Percentiles rank a stretch among this genome's conserved stretches.
phyloP scores from a whole-genome alignment of 2,797 vertebrate species.

The Sebastes steindachneri region DNA sequence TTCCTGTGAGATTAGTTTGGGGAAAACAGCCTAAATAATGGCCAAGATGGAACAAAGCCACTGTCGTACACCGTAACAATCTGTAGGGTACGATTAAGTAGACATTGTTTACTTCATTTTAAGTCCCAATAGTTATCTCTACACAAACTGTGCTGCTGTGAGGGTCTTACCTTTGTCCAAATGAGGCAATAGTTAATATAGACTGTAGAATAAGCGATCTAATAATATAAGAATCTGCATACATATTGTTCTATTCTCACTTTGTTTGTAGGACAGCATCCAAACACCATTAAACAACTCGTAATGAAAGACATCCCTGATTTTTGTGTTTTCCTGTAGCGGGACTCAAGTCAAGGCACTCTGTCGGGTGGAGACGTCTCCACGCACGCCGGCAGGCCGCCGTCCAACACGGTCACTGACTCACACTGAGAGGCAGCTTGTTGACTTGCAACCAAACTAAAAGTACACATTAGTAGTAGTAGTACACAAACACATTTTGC shows the following conservation, averaged over 20 bases:
- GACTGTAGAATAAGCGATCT: neutral
- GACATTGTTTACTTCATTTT: neutral
- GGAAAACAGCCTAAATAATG: neutral
- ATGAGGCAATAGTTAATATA: neutral
- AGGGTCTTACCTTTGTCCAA: neutral
- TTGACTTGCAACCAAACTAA: constrained; percentile 29
- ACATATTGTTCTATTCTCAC: neutral
- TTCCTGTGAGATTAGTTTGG: neutral
- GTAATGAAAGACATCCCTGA: constrained; percentile 67
- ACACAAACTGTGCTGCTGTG: neutral
- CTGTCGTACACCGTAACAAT: no score
- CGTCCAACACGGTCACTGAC: constrained; percentile 25
- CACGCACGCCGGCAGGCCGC: constrained; percentile 16
- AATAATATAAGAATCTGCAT: neutral
- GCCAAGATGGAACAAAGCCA: constrained; percentile 3
- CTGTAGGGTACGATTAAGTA: neutral
- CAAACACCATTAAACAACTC: constrained; percentile 30
- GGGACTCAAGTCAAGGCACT: constrained; percentile 81
- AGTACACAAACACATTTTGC: neutral
- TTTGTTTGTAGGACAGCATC: constrained; percentile 14
- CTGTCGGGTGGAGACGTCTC: constrained; percentile 43
- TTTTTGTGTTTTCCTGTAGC: constrained; percentile 41
- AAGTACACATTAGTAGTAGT: neutral
- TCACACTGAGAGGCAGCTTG: constrained; percentile 14
- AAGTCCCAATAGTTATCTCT: neutral